phyloP scores from a whole-genome alignment of 2,888 invertebrate species.

The Synanthedon myopaeformis region DNA sequence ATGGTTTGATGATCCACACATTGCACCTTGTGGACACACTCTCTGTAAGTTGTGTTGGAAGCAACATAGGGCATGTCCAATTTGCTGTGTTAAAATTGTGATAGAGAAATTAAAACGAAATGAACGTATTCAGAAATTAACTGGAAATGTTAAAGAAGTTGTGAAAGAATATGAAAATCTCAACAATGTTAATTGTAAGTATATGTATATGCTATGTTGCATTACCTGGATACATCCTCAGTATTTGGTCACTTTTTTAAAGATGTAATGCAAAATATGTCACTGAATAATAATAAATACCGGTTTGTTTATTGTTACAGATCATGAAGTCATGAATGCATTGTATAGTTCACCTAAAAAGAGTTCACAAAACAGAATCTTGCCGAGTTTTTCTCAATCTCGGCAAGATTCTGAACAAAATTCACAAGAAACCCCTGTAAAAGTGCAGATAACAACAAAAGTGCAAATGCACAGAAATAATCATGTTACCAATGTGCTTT shows the following conservation, averaged over 20 bases:
- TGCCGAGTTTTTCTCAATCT: slow-evolving; percentile 48
- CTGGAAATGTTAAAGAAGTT: slow-evolving; percentile 30
- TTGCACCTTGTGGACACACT: slow-evolving; percentile 47
- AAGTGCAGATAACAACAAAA: slow-evolving; percentile 29
- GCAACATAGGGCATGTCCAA: slow-evolving; percentile 31
- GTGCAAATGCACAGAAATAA: slow-evolving; percentile 34
- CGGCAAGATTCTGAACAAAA: slow-evolving; percentile 26
- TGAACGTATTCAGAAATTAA: slow-evolving; percentile 28
- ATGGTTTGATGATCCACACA: slow-evolving; percentile 39
- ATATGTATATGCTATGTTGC: not conserved
- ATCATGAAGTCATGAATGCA: not conserved
- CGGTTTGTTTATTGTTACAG: not conserved
- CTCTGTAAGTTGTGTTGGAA: slow-evolving; percentile 50
- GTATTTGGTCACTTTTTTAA: no score
- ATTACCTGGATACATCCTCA: no score
- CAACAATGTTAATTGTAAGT: slow-evolving; percentile 45
- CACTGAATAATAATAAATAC: not conserved
- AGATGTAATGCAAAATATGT: not conserved
- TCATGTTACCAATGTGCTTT: slow-evolving; percentile 21
- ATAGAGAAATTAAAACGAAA: slow-evolving; percentile 33
- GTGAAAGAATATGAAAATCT: slow-evolving; percentile 35
- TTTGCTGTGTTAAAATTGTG: slow-evolving; percentile 29
- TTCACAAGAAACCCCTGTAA: slow-evolving; percentile 22
- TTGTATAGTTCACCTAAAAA: not conserved
- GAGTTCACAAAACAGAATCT: slow-evolving; percentile 53